These are phyloP conservation scores for Lophura nycthemera DNA, from an alignment of 2,113 vertebrate species.

Conservation along the genomic window DNA sequence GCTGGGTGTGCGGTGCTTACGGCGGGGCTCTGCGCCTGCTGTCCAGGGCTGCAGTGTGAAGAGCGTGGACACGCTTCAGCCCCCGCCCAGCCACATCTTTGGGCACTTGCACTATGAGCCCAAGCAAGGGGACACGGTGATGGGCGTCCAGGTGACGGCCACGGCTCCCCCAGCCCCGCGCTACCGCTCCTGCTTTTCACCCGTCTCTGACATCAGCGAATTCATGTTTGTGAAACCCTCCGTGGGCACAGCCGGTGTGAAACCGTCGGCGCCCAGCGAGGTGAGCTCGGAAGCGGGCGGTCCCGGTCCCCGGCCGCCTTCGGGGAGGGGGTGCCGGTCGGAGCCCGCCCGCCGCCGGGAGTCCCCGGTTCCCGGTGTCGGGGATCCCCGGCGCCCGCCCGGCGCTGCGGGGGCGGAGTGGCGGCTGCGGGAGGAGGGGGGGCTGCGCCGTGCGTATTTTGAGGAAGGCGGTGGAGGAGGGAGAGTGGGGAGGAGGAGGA, in stretches of 20 bases:
- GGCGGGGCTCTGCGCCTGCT: constrained; percentile 10
- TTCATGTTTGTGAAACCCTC: constrained; percentile 84
- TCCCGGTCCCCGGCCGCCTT: not conserved
- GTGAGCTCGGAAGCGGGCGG: constrained; percentile 59
- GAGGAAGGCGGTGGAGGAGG: not conserved
- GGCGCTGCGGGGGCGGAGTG: not conserved
- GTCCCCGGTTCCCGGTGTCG: not conserved
- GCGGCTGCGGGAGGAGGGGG: not conserved
- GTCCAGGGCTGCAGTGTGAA: constrained; percentile 55
- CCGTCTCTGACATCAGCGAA: constrained; percentile 86
- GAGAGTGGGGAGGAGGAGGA: not conserved
- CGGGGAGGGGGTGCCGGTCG: not conserved
- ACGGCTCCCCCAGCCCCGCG: constrained; percentile 79
- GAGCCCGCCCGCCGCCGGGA: not conserved
- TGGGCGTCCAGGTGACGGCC: constrained; percentile 74
- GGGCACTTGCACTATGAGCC: constrained; percentile 72
- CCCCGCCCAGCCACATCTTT: constrained; percentile 62
- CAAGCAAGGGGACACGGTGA: constrained; percentile 72
- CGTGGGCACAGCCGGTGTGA: constrained; percentile 7
- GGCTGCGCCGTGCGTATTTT: constrained; percentile 35
- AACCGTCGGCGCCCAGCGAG: constrained; percentile 53
- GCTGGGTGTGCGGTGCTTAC: constrained; percentile 60
- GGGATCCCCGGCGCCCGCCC: constrained; percentile 25
- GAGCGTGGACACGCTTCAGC: constrained; percentile 49
- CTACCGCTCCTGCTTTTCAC: constrained; percentile 86